Base-by-base conservation (phyloP, 2,888 invertebrate genomes). In the Cheilosia grossa region DNA sequence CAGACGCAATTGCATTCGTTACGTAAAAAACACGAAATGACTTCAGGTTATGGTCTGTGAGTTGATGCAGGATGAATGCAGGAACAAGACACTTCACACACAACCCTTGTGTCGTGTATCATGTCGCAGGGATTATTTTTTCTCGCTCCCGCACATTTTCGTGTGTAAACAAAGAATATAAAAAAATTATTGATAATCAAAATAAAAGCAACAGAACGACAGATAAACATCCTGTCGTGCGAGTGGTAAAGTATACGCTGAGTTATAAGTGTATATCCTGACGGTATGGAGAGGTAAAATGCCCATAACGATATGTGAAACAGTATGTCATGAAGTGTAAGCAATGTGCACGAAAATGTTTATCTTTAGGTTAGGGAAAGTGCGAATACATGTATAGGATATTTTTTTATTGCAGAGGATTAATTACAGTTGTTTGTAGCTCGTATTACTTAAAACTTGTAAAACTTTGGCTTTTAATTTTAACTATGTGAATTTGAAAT, bases 161-260 rank as follows among this genome's bases (percentile, higher is more conserved):
- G 33, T 51, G 37, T 56, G 47, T 74, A 82, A 82, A 82, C 79
- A 82, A 79, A 64, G 63, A 44, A 59, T 27, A 56, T 33, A 24
- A n/a, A 17, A 53, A 24, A 58, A 70, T 37, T 10, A 5, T 4
- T 49, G 40, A 74, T 70, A 69, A 82, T 69, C 67, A 74, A 58
- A 82, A 82, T 69, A 40, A 64, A 83, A 80, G 83, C 80, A 83
- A 75, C 59, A 54, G 63, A 83, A 80, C 49, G 58, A 74, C 74
- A 70, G 80, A 83, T 80, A 74, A 80, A 74, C 74, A 80, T 83
- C 83, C 83, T 83, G 83, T 9, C 69, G 53, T 53, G 64, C 58
- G 58, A 82, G 75, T 67, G 54, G 21, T 74, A 47, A 67, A 64
- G 64, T 72, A 51, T 24, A 61, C 69, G 69, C 73, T 67, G 67